phyloP scores from a whole-genome alignment of 2,888 invertebrate species.

The Amorpha juglandis region DNA sequence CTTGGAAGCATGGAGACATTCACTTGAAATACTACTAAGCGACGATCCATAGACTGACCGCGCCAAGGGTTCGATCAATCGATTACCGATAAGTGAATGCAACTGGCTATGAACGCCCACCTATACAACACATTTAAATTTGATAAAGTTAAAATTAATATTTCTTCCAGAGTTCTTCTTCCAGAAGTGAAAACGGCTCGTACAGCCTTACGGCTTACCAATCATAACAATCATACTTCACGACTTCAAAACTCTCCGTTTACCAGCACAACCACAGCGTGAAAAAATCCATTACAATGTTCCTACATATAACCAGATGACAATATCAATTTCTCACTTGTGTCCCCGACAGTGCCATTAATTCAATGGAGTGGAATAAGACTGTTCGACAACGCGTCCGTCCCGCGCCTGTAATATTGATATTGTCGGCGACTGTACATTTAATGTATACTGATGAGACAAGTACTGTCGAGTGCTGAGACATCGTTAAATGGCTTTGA shows the following conservation, averaged over 20 bases:
- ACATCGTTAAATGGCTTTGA: background rate
- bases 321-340: slow-evolving; percentile 27
- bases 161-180: too few species aligned
- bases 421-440: slow-evolving; percentile 66
- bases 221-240: too few species aligned
- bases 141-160: too few species aligned
- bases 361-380: slow-evolving; percentile 55
- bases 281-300: slow-evolving; percentile 2
- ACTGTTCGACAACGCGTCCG: slow-evolving; percentile 50
- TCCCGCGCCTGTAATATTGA: slow-evolving; percentile 53
- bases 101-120: too few species aligned
- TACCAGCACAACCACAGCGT: background rate
- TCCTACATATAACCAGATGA: background rate
- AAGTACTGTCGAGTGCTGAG: slow-evolving; percentile 36
- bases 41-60: too few species aligned
- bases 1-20: too few species aligned
- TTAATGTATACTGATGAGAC: slow-evolving; percentile 44
- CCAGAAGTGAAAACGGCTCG: too few species aligned
- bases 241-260: background rate
- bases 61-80: too few species aligned
- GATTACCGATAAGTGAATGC: too few species aligned
- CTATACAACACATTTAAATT: too few species aligned
- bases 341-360: slow-evolving; percentile 45
- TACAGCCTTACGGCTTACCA: too few species aligned
- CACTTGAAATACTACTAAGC: too few species aligned